Base-by-base conservation (phyloP, 2,113 vertebrate genomes). In the Hippolais icterina region DNA sequence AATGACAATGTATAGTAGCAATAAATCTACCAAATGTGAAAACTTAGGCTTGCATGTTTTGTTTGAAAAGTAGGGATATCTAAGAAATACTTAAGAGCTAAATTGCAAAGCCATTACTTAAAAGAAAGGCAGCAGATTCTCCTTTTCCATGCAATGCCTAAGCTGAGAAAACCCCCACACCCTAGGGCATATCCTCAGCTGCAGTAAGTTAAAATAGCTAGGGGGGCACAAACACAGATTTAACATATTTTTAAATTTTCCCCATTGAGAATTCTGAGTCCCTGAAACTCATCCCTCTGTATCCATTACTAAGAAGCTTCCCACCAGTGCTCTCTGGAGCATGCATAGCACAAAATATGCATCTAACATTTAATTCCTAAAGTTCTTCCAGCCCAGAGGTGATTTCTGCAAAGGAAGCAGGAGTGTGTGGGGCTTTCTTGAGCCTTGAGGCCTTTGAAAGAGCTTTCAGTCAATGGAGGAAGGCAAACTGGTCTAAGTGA, bases 151-250 rank as follows among this genome's bases (percentile, higher is more conserved):
- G 23, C 33, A 66, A 11, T 24, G 18, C 27, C 13, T 23, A n/a
- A 59, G 6, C 15, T 5, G 12, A 78, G 31, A 91, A 88, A 63
- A 9, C 1, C 21, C 5, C 5, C 15, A 20, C 1, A 2, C 24
- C 54, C 14, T 5, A 22, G 64, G 31, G 29, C 11, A 17, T 15
- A 71, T 23, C 29, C 31, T 78, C 74, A 79, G 29, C 16, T 52
- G 44, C 3, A 75, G 5, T 17, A 87, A 87, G 54, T n/a, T 50
- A n/a, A 72, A 21, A 50, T 6, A 52, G 52, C 52, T 57, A 22
- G 11, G 0, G 0, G 41, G 16, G 7, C 37, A 72, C 52, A 6
- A 5, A 29, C n/a, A 77, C 17, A 61, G 54, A 29, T 22, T 15
- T 37, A 70, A 69, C 12, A 39, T 9, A 3, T 74, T 27, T 57